Evolutionary conservation across 92 coral and sea anemone species (phyloP), one percentile per base, ranked within the genome.

Genomic region (Diadumene lineata): DNA sequence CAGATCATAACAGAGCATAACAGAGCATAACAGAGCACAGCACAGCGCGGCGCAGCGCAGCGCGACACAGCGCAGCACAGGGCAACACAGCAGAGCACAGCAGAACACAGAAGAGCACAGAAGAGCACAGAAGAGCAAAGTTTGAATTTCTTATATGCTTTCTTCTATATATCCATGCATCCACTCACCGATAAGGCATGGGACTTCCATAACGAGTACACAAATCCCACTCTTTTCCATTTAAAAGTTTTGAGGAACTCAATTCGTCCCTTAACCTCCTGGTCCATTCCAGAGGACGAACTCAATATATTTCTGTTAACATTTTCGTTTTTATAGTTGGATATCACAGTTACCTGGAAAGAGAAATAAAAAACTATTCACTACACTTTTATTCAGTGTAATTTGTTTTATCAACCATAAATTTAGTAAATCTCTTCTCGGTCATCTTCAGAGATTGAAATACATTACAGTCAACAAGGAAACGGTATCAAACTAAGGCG

Each of bases 181-280:
- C 13, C 48, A 38, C 48, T 53, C 19, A 53, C 58, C 58, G 19
- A 9, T 16, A 53, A 9, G 3, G 58, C 58, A 62, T 62, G 31
- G 27, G 13, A 28, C 2, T 11, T 27, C 17, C 43, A 1, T 29
- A 62, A 17, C 2, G 68, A 62, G 77, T 88, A 91, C 50, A 91
- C 48, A 24, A 88, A 61, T 0, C 86, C 97, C 26, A 74, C 92
- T 79, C 91, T 79, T 29, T 69, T 73, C 97, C 97, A 91, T 0
- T 79, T 69, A 57, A 91, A 91, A 11, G 11, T n/a, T 1, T 79
- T 69, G 86, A 91, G 65, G 28, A 91, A 24, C 3, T 66, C 62
- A 11, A 71, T 33, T 25, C 55, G 64, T 4, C 84, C 93, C 11
- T 30, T 33, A 48, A 81, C 85, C 43, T 85, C 81, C 18, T 81